phyloP scores from a whole-genome alignment of 2,113 vertebrate genomes.

The Cyrtonyx montezumae region DNA sequence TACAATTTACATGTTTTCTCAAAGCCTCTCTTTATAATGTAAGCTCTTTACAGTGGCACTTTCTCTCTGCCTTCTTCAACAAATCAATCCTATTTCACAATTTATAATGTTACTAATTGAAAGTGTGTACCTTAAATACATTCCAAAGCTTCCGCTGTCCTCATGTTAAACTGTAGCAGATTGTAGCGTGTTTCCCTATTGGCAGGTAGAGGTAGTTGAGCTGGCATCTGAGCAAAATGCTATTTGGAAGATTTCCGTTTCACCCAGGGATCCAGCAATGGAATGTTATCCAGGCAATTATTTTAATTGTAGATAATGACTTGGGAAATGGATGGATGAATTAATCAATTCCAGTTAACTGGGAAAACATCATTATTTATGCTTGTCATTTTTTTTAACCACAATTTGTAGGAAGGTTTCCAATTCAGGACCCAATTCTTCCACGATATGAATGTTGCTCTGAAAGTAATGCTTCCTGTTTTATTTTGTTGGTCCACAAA shows the following conservation, averaged over 20 bases:
- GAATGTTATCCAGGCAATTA: slow-evolving; percentile 41
- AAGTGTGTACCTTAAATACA: not conserved
- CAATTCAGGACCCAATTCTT: slow-evolving; percentile 19
- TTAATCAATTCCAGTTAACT: slow-evolving; percentile 63
- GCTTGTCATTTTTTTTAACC: not conserved
- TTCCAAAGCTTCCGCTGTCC: not conserved
- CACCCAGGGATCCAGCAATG: not conserved
- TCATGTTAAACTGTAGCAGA: not conserved
- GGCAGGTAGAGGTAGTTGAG: not conserved
- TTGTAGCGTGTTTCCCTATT: not conserved
- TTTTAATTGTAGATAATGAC: slow-evolving; percentile 56
- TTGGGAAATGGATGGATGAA: slow-evolving; percentile 47
- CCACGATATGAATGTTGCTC: not conserved
- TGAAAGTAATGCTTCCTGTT: not conserved
- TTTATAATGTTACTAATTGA: not conserved
- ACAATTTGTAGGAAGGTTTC: slow-evolving; percentile 36
- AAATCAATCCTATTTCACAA: not conserved
- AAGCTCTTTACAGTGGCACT: not conserved
- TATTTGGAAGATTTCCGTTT: not conserved
- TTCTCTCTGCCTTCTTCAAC: not conserved
- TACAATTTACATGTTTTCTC: slow-evolving; percentile 13
- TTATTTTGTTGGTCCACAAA: not conserved
- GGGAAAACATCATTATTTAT: slow-evolving; percentile 49
- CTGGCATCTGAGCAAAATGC: not conserved
- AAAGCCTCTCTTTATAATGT: not conserved